Conservation (phyloP, 1,140 invertebrate genomes). For the Stegodyphus mimosarum region DNA sequence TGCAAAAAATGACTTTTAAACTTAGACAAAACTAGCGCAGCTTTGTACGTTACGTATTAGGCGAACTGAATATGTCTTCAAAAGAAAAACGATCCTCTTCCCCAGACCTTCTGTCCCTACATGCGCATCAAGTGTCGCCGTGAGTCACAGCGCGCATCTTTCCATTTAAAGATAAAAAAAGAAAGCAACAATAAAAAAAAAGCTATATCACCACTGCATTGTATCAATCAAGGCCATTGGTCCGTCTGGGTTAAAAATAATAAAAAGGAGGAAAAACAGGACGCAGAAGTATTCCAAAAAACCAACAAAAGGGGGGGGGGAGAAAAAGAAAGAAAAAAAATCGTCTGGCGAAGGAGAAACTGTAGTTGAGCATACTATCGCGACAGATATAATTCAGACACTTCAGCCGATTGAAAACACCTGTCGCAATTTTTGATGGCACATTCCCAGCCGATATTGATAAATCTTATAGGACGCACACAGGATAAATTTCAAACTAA, state of each 20-base stretch:
- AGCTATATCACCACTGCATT: not conserved
- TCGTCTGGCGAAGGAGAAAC: slow-evolving; percentile 1
- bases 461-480: slow-evolving; percentile 16
- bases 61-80: too few species aligned
- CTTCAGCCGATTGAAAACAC: slow-evolving; percentile 9
- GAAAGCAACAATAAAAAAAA: too few species aligned
- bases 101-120: too few species aligned
- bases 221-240: not conserved
- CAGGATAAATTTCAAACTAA: not conserved
- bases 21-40: too few species aligned
- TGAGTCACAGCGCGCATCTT: too few species aligned
- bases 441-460: slow-evolving; percentile 26
- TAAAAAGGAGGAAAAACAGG: not conserved
- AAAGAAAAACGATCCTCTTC: too few species aligned
- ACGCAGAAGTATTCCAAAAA: not conserved
- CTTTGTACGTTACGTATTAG: too few species aligned
- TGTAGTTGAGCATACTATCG: not conserved
- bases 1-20: too few species aligned
- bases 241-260: not conserved
- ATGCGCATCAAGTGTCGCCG: too few species aligned
- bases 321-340: not conserved
- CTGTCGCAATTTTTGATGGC: slow-evolving; percentile 24
- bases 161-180: too few species aligned
- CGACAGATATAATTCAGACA: not conserved
- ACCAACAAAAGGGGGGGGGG: not conserved